Evolutionary conservation across 2,113 vertebrate genomes (phyloP), one percentile per base, ranked within the genome.

Genomic region (Dipodomys spectabilis): DNA sequence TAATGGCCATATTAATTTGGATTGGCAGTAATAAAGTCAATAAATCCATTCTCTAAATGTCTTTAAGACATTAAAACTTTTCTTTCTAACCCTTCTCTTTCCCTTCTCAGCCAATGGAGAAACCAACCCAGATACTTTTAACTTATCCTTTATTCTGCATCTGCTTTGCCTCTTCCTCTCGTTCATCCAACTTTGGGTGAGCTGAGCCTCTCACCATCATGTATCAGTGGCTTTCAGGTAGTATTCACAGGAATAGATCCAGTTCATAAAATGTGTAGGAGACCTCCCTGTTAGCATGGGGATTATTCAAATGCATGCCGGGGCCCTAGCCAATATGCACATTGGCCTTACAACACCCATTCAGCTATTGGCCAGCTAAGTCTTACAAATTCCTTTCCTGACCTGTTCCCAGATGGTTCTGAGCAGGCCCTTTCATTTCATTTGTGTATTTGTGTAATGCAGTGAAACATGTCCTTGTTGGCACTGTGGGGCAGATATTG

Each of bases 361-460:
- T 95, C 73, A 93, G 75, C 57, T 86, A 30, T 71, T 93, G 94
- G 88, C 94, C 91, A 65, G 60, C 7, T 44, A 67, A 20, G 7
- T n/a, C 12, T 60, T 90, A 11, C 65, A 82, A 82, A 94, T 96
- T 94, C 39, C 73, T 95, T 73, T 65, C 72, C 89, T 93, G 88
- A 97, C 92, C 93, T 82, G 28, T 81, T 95, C 64, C 80, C 94
- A 94, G 93, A 92, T 84, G 25, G 72, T 73, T 88, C 84, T 92
- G 87, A 88, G 75, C 39, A 81, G 68, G 73, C 80, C 57, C 92
- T 95, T 95, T 90, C 90, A 94, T 92, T 94, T 91, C 49, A 62
- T 90, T 94, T 94, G 93, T 88, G 45, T 95, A 92, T 97, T 96
- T 95, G 72, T 93, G 30, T 92, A 95, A 86, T 67, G 62, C 75